Conservation (phyloP, 2,113 vertebrate genomes). For the Bos taurus region ARS-UCD2.0 NC_037339.1:77742001-77742500, state of each 20-base stretch:
- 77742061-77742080: not conserved
- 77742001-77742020: not conserved
- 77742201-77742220: not conserved
- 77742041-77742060: not conserved
- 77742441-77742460: not conserved
- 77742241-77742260: not conserved
- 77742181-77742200: not conserved
- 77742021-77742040: not conserved
- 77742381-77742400: not conserved
- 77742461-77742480: not conserved
- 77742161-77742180: not conserved
- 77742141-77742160: not conserved
- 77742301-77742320: not conserved
- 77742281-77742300: not conserved
- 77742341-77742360: not conserved
- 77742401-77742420: not conserved
- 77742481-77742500: not conserved
- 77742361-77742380: not conserved
- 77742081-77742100: not conserved
- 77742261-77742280: not conserved
- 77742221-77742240: not conserved
- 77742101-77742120: not conserved
- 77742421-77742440: not conserved
- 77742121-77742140: not conserved
- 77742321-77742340: not conserved